Evolutionary conservation across 2,113 vertebrate genomes (phyloP).

Genomic region (Labrus mixtus): DNA sequence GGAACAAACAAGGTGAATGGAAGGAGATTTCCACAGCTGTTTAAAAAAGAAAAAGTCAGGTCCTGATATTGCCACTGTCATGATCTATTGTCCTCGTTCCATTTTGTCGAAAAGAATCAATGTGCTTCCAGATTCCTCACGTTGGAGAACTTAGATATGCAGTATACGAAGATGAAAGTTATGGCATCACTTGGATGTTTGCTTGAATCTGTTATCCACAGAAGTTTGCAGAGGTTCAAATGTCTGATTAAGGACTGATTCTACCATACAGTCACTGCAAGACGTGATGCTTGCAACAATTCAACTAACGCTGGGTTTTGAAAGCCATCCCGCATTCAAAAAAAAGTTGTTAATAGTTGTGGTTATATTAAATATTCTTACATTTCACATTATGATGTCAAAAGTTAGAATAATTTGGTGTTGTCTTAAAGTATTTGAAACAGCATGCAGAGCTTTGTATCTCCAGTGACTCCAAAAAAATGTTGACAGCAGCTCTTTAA

Average conservation of each 20-base stretch:
- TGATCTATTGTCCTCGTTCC: slow-evolving; percentile 35
- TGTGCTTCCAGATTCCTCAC: slow-evolving; percentile 67
- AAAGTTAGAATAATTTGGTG: slow-evolving; percentile 35
- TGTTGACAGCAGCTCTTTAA: slow-evolving; percentile 27
- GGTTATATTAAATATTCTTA: slow-evolving; percentile 14
- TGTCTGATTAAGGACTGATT: background rate
- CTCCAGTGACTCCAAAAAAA: slow-evolving; percentile 23
- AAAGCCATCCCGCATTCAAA: slow-evolving; percentile 18
- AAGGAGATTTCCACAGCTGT: slow-evolving; percentile 13
- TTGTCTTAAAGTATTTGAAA: slow-evolving; percentile 59
- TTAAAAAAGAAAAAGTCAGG: slow-evolving; percentile 1
- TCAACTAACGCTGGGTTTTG: slow-evolving; percentile 31
- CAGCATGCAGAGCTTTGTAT: slow-evolving; percentile 47
- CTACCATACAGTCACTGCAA: slow-evolving; percentile 17
- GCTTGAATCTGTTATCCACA: slow-evolving; percentile 25
- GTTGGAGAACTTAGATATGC: slow-evolving; percentile 46
- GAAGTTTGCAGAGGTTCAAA: slow-evolving; percentile 21
- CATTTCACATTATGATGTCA: slow-evolving; percentile 39
- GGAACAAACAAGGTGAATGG: slow-evolving; percentile 24
- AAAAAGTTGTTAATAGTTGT: slow-evolving; percentile 8
- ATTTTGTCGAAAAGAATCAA: slow-evolving; percentile 51
- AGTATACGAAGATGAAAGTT: slow-evolving; percentile 44
- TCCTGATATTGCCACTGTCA: slow-evolving; percentile 24
- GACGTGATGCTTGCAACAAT: slow-evolving; percentile 30
- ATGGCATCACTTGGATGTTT: slow-evolving; percentile 47